Base-by-base conservation (phyloP, 1,140 invertebrate species). In the Diprion similis region DNA sequence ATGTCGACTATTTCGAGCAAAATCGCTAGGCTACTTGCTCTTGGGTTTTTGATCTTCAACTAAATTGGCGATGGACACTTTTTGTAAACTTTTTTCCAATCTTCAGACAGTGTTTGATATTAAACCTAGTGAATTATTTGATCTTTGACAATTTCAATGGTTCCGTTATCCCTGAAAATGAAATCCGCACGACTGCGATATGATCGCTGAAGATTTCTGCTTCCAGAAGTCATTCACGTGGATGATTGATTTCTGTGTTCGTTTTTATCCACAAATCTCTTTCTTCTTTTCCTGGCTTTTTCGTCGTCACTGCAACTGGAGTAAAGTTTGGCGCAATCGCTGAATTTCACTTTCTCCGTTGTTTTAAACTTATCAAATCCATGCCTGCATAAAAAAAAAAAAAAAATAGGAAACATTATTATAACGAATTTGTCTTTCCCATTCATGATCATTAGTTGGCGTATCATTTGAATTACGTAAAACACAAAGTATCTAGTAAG, bases 1-100 rank as follows among this genome's bases (percentile, higher is more conserved):
- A 59, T 59, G 51, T 11, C 8, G 13, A 72, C 24, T 10, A 68
- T 73, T 68, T 68, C 46, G 67, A 48, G 37, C 59, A 71, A 10
- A 64, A 24, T 51, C 59, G 13, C 59, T 72, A 11, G 24, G 15
- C 37, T 64, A 13, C 2, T 66, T 10, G 13, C n/a, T 18, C 71
- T 4, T n/a, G 8, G 8, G 66, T 6, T 8, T 19, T 37, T 51
- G 11, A 46, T 66, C 45, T 72, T 67, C 45, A 46, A 66, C 8
- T 47, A 15, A 17, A 0, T 46, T 0, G 64, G 24, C 66, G 17
- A 64, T 10, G 59, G 24, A 51, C 72, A 73, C n/a, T 73, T 73
- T 45, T 17, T 69, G 48, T 73, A 73, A 64, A 69, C 59, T 24
- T 4, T 10, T 9, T 45, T 13, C 72, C 72, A 73, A 18, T 68